Percentiles rank a stretch among this genome's conserved stretches.
Evolutionary conservation across 1,140 invertebrate genomes (phyloP).

Genomic region (Megalopta genalis): DNA sequence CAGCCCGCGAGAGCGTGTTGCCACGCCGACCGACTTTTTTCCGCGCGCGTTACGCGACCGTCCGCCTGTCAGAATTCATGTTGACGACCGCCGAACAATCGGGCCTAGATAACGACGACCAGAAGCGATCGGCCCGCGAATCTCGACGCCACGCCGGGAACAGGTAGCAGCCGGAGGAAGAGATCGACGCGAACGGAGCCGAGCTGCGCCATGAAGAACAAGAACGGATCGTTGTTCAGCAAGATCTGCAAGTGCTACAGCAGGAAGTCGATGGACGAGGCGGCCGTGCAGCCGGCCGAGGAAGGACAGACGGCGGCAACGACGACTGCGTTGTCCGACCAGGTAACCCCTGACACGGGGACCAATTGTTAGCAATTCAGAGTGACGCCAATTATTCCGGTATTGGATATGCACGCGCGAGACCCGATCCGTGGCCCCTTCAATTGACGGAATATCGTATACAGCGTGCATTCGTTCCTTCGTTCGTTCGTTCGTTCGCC

Average conservation of each 20-base stretch:
- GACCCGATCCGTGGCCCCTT: neutral
- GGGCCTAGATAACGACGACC: neutral
- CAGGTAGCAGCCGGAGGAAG: neutral
- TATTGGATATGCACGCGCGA: neutral
- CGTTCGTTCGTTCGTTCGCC: no score
- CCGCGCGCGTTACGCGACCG: neutral
- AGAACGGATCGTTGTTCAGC: conserved; percentile 62
- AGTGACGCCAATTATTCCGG: neutral
- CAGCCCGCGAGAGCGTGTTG: neutral
- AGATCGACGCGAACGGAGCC: conserved; percentile 12
- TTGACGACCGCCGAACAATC: neutral
- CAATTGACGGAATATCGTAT: neutral
- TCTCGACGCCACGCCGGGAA: neutral
- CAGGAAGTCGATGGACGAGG: conserved; percentile 11
- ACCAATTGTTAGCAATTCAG: neutral
- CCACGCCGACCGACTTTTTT: neutral
- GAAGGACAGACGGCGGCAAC: conserved; percentile 1
- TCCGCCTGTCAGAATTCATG: neutral
- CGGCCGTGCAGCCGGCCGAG: neutral
- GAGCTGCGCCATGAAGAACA: conserved; percentile 60
- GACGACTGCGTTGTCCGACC: conserved; percentile 24
- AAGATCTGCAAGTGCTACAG: conserved; percentile 67
- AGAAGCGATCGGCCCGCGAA: neutral
- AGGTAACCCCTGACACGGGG: conserved; percentile 49
- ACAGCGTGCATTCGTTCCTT: no score